A percentile compares a stretch with the other conserved stretches of the same genome.
These are phyloP conservation scores for Chaunax sp. DNA, from an alignment of 2,797 vertebrate genomes.

Conservation along the genomic window DNA sequence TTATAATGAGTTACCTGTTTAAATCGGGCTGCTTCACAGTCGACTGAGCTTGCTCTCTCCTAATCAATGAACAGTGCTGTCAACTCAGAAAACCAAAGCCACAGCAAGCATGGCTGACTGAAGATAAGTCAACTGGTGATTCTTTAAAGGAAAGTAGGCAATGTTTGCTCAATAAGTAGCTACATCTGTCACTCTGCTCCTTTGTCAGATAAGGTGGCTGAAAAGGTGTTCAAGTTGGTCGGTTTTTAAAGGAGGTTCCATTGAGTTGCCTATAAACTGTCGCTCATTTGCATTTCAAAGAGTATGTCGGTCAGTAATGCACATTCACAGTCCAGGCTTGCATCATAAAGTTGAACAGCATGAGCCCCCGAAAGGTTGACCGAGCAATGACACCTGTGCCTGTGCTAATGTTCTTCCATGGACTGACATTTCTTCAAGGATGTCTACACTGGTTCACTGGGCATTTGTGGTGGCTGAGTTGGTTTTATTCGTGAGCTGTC, in stretches of 20 bases:
- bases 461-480: slow-evolving; percentile 58
- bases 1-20: slow-evolving; percentile 10
- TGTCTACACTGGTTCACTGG: slow-evolving; percentile 69
- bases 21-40: slow-evolving; percentile 7
- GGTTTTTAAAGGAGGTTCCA: not conserved
- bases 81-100: slow-evolving; percentile 1
- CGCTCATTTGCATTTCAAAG: too few relatives aligned
- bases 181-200: not conserved
- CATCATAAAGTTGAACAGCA: too few relatives aligned
- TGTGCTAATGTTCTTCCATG: slow-evolving; percentile 49
- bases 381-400: too few relatives aligned
- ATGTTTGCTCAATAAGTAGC: not conserved
- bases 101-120: not conserved
- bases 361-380: too few relatives aligned
- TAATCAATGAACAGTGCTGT: slow-evolving; percentile 12
- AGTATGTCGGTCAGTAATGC: too few relatives aligned
- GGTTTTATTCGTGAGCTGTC: slow-evolving; percentile 52
- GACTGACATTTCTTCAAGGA: slow-evolving; percentile 68
- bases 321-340: too few relatives aligned
- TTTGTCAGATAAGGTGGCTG: not conserved
- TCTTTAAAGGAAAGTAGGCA: slow-evolving; percentile 4
- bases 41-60: slow-evolving; percentile 4
- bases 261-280: not conserved
- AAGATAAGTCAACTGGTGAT: slow-evolving; percentile 13
- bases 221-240: not conserved